Conservation (phyloP, 2,113 vertebrate species). For the Okapia johnstoni region DNA sequence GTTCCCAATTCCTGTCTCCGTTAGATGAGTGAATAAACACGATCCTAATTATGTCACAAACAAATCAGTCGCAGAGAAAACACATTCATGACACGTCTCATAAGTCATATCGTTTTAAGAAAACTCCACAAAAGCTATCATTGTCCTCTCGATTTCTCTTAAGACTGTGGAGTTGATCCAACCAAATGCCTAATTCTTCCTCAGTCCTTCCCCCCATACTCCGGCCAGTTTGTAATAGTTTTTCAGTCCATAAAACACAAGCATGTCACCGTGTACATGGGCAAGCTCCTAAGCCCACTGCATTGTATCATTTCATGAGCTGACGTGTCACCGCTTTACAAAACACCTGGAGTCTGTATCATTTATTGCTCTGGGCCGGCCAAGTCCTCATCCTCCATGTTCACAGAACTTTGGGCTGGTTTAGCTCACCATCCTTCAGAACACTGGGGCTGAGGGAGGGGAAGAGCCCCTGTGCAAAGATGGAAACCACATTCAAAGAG, state of each 20-base stretch:
- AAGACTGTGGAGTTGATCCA: neutral
- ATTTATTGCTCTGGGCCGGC: constrained; percentile 47
- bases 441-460: neutral
- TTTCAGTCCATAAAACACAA: constrained; percentile 58
- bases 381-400: constrained; percentile 36
- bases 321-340: constrained; percentile 40
- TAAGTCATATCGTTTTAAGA: neutral
- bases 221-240: constrained; percentile 15
- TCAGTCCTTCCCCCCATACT: neutral
- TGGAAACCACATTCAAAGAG: neutral
- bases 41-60: neutral
- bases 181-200: neutral
- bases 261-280: neutral
- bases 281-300: constrained; percentile 26
- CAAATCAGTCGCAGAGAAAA: neutral
- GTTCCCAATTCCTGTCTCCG: neutral
- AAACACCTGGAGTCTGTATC: constrained; percentile 60
- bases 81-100: neutral
- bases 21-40: neutral
- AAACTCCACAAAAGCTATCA: neutral
- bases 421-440: constrained; percentile 14
- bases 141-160: neutral
- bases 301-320: constrained; percentile 51
- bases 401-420: constrained; percentile 10
- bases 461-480: neutral